A percentile compares a stretch with the other conserved stretches of the same genome.
phyloP scores from a whole-genome alignment of 2,888 invertebrate genomes.

The Carcina quercana region DNA sequence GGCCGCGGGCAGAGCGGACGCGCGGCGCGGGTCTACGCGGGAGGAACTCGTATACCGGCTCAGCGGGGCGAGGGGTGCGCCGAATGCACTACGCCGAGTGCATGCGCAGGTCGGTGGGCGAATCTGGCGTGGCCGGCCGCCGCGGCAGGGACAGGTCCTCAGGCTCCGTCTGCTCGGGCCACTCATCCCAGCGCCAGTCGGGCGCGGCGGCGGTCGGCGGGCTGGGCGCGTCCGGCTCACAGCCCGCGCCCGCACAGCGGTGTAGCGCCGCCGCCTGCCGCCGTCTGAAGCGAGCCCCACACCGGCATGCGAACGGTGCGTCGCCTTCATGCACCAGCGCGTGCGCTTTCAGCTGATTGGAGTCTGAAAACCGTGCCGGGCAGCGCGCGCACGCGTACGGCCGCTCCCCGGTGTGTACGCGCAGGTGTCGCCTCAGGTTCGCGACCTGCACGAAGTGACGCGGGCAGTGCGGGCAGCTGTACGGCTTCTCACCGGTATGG shows the following conservation, averaged over 20 bases:
- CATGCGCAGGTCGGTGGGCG: slow-evolving; percentile 67
- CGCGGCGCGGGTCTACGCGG: slow-evolving; percentile 61
- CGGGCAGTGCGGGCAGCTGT: slow-evolving; percentile 93
- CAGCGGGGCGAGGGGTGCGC: slow-evolving; percentile 46
- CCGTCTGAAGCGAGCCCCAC: slow-evolving; percentile 86
- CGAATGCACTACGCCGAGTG: slow-evolving; percentile 63
- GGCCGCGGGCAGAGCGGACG: slow-evolving; percentile 30
- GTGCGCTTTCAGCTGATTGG: slow-evolving; percentile 94
- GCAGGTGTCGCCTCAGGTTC: slow-evolving; percentile 88
- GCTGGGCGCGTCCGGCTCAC: slow-evolving; percentile 55
- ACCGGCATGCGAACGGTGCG: slow-evolving; percentile 90
- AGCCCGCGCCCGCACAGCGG: slow-evolving; percentile 78
- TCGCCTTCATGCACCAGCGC: slow-evolving; percentile 91
- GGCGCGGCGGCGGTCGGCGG: slow-evolving; percentile 58
- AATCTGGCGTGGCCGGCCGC: slow-evolving; percentile 64
- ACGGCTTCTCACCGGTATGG: slow-evolving; percentile 95
- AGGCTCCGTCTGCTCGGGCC: slow-evolving; percentile 92
- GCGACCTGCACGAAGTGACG: slow-evolving; percentile 96
- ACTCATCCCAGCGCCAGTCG: slow-evolving; percentile 66
- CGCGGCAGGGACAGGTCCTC: slow-evolving; percentile 88
- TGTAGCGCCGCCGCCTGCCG: slow-evolving; percentile 92
- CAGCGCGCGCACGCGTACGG: slow-evolving; percentile 93
- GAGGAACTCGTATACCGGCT: slow-evolving; percentile 88
- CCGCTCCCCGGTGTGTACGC: slow-evolving; percentile 94
- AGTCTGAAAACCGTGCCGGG: slow-evolving; percentile 90